A percentile compares a stretch with the other conserved stretches of the same genome.
phyloP scores from a whole-genome alignment of 1,140 invertebrate genomes.

The Doryteuthis pealeii region DNA sequence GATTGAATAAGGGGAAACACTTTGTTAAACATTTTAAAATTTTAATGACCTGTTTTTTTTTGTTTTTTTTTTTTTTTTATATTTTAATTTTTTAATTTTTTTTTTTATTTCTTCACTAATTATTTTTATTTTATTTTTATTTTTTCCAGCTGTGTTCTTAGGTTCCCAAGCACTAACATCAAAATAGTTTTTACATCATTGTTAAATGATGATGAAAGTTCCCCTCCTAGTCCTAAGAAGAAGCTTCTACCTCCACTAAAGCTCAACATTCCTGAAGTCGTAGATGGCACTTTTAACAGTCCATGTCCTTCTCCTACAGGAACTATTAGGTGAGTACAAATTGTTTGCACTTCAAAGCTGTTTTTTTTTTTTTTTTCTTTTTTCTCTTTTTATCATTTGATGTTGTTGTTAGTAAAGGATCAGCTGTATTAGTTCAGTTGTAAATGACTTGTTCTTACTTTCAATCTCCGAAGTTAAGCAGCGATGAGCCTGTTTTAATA shows the following conservation, averaged over 20 bases:
- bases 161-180: conserved; percentile 97
- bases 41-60: no score
- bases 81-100: no score
- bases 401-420: no score
- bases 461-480: no score
- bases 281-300: conserved; percentile 71
- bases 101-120: no score
- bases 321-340: conserved; percentile 67
- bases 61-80: no score
- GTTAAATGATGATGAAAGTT: conserved; percentile 67
- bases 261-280: conserved; percentile 80
- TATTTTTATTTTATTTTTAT: conserved; percentile 26
- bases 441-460: no score
- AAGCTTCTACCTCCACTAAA: conserved; percentile 54
- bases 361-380: conserved; percentile 3
- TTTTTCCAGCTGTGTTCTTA: conserved; percentile 81
- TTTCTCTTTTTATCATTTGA: no score
- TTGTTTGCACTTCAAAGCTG: conserved; percentile 11
- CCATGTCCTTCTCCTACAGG: conserved; percentile 92
- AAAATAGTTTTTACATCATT: conserved; percentile 91
- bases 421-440: no score
- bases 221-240: conserved; percentile 71
- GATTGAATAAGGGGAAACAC: no score
- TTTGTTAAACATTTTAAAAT: no score
- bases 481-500: no score